Conservation (phyloP, 2,113 vertebrate species). For the Heterocephalus glaber region DNA sequence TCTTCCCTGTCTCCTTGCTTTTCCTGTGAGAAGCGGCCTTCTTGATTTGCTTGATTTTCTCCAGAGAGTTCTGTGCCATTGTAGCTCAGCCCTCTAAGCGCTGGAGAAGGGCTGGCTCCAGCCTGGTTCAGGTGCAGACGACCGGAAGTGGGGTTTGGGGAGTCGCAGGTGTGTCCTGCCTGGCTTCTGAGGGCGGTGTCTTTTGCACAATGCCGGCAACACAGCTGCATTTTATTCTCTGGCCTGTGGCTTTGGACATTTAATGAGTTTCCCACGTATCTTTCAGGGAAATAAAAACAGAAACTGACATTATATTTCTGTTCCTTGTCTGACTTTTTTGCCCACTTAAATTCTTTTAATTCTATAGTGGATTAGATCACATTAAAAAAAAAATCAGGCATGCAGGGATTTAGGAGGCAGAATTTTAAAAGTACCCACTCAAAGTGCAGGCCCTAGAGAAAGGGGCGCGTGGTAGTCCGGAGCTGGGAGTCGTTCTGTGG, state of each 20-base stretch:
- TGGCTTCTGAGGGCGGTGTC: neutral
- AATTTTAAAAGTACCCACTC: neutral
- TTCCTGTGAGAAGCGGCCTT: neutral
- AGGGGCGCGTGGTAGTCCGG: neutral
- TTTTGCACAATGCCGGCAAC: neutral
- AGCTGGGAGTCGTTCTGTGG: neutral
- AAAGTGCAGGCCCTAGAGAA: too few relatives aligned
- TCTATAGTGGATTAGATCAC: neutral
- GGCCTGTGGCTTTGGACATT: neutral
- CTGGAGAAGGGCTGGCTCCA: neutral
- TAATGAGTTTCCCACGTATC: neutral
- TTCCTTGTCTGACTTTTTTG: neutral
- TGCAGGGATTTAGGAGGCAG: neutral
- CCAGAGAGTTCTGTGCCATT: neutral
- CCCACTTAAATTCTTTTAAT: conserved; percentile 1
- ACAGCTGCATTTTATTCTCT: conserved; percentile 5
- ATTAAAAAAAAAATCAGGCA: too few relatives aligned
- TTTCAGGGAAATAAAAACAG: conserved; percentile 45
- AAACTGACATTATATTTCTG: neutral
- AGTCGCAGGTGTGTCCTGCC: neutral
- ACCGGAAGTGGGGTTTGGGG: neutral
- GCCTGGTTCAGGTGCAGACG: too few relatives aligned
- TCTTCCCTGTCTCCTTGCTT: neutral
- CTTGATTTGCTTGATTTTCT: neutral
- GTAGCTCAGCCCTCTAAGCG: neutral